phyloP scores from a whole-genome alignment of 2,113 vertebrate genomes.

The Pitta sordida region DNA sequence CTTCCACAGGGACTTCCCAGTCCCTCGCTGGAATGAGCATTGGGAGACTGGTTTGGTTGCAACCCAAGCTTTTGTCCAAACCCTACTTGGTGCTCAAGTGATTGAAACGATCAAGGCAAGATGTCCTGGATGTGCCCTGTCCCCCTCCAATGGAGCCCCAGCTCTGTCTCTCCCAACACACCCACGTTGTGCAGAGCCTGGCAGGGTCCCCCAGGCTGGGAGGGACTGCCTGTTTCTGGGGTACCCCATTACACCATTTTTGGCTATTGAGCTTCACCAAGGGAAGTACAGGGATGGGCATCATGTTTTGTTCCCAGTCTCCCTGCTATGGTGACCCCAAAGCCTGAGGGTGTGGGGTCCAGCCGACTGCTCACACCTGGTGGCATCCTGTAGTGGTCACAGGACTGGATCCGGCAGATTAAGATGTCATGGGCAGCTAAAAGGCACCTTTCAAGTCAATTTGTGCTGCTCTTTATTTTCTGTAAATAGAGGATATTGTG shows the following conservation, averaged over 20 bases:
- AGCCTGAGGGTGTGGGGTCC: rapidly evolving
- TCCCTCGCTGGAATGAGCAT: neutral
- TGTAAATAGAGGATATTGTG: neutral
- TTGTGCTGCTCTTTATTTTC: neutral
- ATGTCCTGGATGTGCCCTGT: neutral
- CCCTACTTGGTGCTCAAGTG: too few relatives aligned
- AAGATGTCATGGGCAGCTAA: neutral
- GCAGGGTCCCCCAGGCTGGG: neutral
- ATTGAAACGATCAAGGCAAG: neutral
- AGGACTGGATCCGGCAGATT: neutral
- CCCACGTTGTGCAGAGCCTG: rapidly evolving
- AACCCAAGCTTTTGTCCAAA: neutral
- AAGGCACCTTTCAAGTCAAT: neutral
- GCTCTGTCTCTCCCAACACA: neutral
- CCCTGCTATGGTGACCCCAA: neutral
- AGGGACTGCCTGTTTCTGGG: rapidly evolving
- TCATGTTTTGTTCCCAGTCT: neutral
- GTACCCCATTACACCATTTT: neutral
- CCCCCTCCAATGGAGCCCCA: neutral
- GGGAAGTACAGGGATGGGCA: neutral
- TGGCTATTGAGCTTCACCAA: neutral
- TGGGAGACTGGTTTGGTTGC: neutral
- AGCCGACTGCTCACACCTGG: rapidly evolving
- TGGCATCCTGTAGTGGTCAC: rapidly evolving
- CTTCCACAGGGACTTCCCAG: neutral